Conservation (phyloP, 2,888 invertebrate species). For the Gandaritis pyraliata region DNA sequence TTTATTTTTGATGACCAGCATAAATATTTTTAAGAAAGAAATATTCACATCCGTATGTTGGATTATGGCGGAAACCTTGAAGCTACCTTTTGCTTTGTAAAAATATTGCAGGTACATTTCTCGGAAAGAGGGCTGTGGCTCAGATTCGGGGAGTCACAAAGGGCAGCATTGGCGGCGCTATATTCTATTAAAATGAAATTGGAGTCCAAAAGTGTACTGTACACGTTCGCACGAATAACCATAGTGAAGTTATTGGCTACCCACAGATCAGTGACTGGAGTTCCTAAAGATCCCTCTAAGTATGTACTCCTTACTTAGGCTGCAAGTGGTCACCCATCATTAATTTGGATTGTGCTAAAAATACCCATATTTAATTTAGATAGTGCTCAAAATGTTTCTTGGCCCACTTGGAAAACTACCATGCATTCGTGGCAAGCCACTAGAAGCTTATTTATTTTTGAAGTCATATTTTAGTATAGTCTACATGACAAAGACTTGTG, state of each 20-base stretch:
- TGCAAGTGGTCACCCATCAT: too few relatives aligned
- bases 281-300: too few relatives aligned
- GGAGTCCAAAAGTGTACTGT: neutral
- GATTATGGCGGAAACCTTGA: slow-evolving; percentile 14
- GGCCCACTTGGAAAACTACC: too few relatives aligned
- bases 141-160: slow-evolving; percentile 10
- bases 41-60: slow-evolving; percentile 10
- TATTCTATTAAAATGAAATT: slow-evolving; percentile 12
- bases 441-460: too few relatives aligned
- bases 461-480: neutral
- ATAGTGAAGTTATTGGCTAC: too few relatives aligned
- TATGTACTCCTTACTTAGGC: too few relatives aligned
- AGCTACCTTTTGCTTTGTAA: slow-evolving; percentile 15
- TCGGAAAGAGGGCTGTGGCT: slow-evolving; percentile 9
- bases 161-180: slow-evolving; percentile 5
- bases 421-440: too few relatives aligned
- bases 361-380: too few relatives aligned
- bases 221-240: neutral
- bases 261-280: too few relatives aligned
- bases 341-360: too few relatives aligned
- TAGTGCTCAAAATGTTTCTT: too few relatives aligned
- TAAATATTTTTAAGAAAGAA: neutral
- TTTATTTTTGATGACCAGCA: too few relatives aligned
- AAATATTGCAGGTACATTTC: slow-evolving; percentile 24
- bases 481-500: neutral